Evolutionary conservation across 2,797 vertebrate genomes (phyloP).

Genomic region (Lacerta viridis): DNA sequence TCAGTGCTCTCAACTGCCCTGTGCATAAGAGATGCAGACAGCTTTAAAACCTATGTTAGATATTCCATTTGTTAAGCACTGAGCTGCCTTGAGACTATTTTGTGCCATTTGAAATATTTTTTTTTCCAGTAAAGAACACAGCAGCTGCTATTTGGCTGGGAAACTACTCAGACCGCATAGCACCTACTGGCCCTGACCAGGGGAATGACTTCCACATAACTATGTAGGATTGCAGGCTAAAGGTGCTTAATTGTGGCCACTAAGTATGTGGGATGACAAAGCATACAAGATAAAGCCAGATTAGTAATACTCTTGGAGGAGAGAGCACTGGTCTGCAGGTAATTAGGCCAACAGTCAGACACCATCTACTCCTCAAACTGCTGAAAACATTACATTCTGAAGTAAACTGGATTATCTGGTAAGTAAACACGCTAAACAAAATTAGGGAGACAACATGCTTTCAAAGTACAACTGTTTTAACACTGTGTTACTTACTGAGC

Average conservation of each 20-base stretch:
- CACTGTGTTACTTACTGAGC: constrained; percentile 20
- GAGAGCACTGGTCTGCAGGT: not conserved
- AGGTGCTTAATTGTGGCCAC: not conserved
- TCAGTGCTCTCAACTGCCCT: constrained; percentile 62
- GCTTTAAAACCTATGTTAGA: constrained; percentile 24
- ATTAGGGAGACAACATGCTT: constrained; percentile 3
- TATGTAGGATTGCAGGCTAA: not conserved
- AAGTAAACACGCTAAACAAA: constrained; percentile 33
- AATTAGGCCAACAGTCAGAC: not conserved
- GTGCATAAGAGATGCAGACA: not conserved
- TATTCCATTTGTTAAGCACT: constrained; percentile 21
- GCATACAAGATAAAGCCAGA: not conserved
- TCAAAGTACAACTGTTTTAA: constrained; percentile 61
- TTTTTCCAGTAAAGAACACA: not conserved
- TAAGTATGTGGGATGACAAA: not conserved
- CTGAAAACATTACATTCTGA: constrained; percentile 53
- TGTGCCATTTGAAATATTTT: constrained; percentile 13
- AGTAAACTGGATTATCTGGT: constrained; percentile 36
- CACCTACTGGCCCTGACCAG: no score
- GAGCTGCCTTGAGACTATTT: not conserved
- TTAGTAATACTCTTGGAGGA: constrained; percentile 5
- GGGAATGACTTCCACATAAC: not conserved
- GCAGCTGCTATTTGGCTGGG: not conserved
- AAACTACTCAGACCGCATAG: not conserved
- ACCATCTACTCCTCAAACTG: constrained; percentile 27